These are phyloP conservation scores for Mesocricetus auratus DNA, from an alignment of 2,113 vertebrate species.

Conservation along the genomic window DNA sequence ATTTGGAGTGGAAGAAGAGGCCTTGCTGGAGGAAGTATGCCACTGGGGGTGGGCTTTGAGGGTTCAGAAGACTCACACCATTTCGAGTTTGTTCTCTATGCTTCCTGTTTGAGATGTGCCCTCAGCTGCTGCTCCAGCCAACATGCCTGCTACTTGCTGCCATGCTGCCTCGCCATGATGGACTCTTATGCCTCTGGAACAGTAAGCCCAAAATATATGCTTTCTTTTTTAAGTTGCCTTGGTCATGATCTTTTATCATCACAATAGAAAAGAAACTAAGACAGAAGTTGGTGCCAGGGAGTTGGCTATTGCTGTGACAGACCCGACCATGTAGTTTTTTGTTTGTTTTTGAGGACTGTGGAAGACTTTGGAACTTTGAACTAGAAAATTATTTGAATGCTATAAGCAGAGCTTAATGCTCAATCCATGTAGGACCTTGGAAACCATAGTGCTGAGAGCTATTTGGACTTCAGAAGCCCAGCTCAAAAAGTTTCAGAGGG, in stretches of 20 bases:
- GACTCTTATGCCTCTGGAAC: not conserved
- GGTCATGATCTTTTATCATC: not conserved
- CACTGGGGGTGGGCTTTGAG: not conserved
- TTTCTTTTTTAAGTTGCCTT: not conserved
- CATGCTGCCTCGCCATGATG: not conserved
- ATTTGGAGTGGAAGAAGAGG: not conserved
- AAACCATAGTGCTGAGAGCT: not conserved
- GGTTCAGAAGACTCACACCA: not conserved
- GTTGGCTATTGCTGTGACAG: not conserved
- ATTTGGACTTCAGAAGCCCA: not conserved
- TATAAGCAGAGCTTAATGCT: not conserved
- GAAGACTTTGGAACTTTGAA: not conserved
- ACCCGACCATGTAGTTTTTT: not conserved
- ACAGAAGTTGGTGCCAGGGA: not conserved
- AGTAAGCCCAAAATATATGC: not conserved
- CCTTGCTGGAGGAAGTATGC: not conserved
- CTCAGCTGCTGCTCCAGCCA: not conserved
- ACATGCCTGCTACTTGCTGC: not conserved
- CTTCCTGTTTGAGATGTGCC: not conserved
- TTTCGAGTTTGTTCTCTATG: constrained; percentile 3
- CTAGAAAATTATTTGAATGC: not conserved
- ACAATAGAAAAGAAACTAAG: not conserved
- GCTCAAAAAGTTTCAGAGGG: not conserved
- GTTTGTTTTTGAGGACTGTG: not conserved
- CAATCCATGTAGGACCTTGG: not conserved